Percentiles rank a stretch among this genome's conserved stretches.
phyloP scores from a whole-genome alignment of 35 echinoderm and acorn worm species.

The Heliocidaris erythrogramma region DNA sequence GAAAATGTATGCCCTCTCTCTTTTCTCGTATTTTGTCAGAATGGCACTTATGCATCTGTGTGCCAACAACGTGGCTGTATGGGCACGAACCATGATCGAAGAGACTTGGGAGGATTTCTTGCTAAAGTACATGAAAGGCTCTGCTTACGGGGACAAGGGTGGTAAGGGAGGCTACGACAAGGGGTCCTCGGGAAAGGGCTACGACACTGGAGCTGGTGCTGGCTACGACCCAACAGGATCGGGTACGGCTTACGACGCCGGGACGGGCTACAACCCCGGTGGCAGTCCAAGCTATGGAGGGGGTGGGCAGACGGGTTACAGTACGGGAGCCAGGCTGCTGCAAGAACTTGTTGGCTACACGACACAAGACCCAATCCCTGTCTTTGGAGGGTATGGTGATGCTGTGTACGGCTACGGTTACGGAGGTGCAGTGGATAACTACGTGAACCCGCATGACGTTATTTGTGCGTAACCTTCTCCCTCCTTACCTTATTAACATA shows the following conservation, averaged over 20 bases:
- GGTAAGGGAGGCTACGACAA: constrained; percentile 13
- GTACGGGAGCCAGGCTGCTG: not conserved
- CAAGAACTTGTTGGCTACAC: not conserved
- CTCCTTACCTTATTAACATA: not conserved
- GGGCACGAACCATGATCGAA: constrained; percentile 82
- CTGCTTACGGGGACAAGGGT: constrained; percentile 58
- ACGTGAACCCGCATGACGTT: constrained; percentile 5
- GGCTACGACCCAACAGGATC: constrained; percentile 8
- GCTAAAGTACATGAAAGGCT: constrained; percentile 76
- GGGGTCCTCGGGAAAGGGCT: not conserved
- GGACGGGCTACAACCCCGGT: constrained; percentile 43
- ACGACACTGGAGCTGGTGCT: not conserved
- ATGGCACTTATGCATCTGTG: constrained; percentile 83
- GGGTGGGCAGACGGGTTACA: not conserved
- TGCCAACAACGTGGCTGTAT: constrained; percentile 84
- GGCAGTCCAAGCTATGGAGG: constrained; percentile 8
- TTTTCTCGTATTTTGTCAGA: constrained; percentile 20
- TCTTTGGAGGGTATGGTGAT: not conserved
- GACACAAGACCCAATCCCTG: not conserved
- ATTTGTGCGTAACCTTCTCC: constrained; percentile 8
- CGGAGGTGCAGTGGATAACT: constrained; percentile 7
- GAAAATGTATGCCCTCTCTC: no score
- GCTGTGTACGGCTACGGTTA: constrained; percentile 34
- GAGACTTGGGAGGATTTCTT: constrained; percentile 96
- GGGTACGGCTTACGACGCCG: constrained; percentile 15